Conservation (phyloP, 1,140 invertebrate species). For the Thaumetopoea pityocampa region DNA sequence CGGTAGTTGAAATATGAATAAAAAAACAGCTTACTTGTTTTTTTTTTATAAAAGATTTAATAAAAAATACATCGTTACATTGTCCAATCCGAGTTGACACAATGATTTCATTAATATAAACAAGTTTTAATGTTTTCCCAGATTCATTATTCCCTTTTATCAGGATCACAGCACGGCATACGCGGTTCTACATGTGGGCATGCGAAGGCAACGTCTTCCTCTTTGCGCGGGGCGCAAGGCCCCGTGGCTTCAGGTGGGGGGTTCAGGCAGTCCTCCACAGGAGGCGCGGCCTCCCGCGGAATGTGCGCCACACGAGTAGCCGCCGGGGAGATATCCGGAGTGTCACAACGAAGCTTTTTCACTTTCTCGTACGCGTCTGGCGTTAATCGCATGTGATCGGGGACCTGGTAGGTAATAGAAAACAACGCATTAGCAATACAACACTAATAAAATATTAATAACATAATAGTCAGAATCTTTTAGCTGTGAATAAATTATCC, state of each 20-base stretch:
- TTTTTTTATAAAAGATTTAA: no score
- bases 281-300: constrained; percentile 24
- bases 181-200: constrained; percentile 42
- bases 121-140: not conserved
- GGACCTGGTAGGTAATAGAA: constrained; percentile 31
- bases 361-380: constrained; percentile 47
- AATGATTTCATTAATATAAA: no score
- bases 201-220: constrained; percentile 59
- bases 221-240: constrained; percentile 31
- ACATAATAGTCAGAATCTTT: no score
- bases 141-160: constrained; percentile 17
- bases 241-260: constrained; percentile 25
- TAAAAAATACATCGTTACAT: no score
- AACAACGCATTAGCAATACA: no score
- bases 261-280: constrained; percentile 32
- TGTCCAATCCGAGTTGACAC: no score
- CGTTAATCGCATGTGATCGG: constrained; percentile 53
- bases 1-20: no score
- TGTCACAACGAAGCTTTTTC: constrained; percentile 45
- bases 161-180: constrained; percentile 42
- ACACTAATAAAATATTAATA: no score
- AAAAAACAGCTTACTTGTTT: no score
- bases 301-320: constrained; percentile 35
- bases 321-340: constrained; percentile 52
- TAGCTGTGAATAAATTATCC: no score